Base-by-base conservation (phyloP, 2,113 vertebrate species). In the Montifringilla adamsi region DNA sequence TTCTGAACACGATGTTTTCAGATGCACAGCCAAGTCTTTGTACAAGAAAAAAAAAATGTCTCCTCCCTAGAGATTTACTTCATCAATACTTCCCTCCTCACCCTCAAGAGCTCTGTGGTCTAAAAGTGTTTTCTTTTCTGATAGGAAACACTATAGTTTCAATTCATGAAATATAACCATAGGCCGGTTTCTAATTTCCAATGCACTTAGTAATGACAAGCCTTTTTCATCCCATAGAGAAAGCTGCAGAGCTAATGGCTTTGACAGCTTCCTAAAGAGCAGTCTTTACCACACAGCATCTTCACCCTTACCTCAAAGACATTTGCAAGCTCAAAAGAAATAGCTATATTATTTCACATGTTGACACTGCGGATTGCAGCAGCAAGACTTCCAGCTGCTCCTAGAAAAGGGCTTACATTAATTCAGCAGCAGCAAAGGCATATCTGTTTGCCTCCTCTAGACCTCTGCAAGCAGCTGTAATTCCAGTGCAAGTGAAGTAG, bases 241-340 rank as follows among this genome's bases (percentile, higher is more conserved):
- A 79, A 83, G 74, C 27, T 44, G 52, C 84, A 95, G 63, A 93
- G 43, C 41, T 92, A 58, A 35, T 49, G 76, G 78, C 46, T 64
- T 53, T 81, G 50, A 94, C 72, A 91, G 39, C 46, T 84, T 83
- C 55, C 44, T 52, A 35, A 73, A 37, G 66, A 52, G 13, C 39
- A 39, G 24, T 58, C 66, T 79, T 92, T 66, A 55, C 31, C 47
- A 39, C 28, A 76, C 30, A 23, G 50, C 17, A 69, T 91, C 70
- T 60, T 70, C 73, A 90, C 17, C 43, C 66, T 93, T 49, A 53
- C 37, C 72, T 92, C 24, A 4, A 80, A 94, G 79, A 69, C 28
- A 72, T 89, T 84, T 76, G 88, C 23, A 66, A 88, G 58, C 41
- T 67, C 83, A 58, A 64, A 78, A 78, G 58, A 70, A 91, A 87